Evolutionary conservation across 2,888 invertebrate species (phyloP).

Genomic region (Euphydryas editha): DNA sequence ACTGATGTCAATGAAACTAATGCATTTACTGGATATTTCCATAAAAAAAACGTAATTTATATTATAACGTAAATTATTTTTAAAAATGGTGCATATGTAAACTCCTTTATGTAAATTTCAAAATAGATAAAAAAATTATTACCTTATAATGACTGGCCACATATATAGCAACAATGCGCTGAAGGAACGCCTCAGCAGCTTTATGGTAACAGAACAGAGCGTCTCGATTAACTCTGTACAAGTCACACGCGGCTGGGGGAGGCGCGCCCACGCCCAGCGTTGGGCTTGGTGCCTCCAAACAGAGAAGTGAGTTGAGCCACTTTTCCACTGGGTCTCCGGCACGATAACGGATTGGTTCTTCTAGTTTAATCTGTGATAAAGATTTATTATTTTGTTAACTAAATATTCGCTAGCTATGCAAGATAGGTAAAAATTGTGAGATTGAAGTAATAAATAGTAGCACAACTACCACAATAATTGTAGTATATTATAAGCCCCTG

Average conservation of each 20-base stretch:
- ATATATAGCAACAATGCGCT: conserved; percentile 95
- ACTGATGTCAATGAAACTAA: too few relatives aligned
- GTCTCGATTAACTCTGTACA: conserved; percentile 93
- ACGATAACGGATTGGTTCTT: conserved; percentile 97
- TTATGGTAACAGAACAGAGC: conserved; percentile 98
- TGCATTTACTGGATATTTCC: too few relatives aligned
- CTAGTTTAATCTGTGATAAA: conserved; percentile 86
- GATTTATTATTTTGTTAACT: not conserved
- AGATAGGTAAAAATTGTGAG: too few relatives aligned
- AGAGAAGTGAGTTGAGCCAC: conserved; percentile 96
- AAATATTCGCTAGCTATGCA: too few relatives aligned
- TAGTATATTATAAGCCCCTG: too few relatives aligned
- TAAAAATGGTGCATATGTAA: not conserved
- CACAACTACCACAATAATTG: too few relatives aligned
- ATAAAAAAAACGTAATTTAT: too few relatives aligned
- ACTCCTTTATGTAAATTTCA: not conserved
- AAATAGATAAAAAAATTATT: conserved; percentile 32
- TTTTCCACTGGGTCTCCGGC: conserved; percentile 93
- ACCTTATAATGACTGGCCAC: conserved; percentile 99
- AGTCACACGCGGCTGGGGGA: conserved; percentile 93
- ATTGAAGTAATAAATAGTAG: not conserved
- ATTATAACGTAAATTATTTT: not conserved
- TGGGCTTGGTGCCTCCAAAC: conserved; percentile 92
- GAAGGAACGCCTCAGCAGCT: conserved; percentile 96
- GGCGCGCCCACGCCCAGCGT: conserved; percentile 92